Evolutionary conservation across 2,797 vertebrate species (phyloP), one percentile per base, ranked within the genome.

Genomic region (Scyliorhinus canicula): DNA sequence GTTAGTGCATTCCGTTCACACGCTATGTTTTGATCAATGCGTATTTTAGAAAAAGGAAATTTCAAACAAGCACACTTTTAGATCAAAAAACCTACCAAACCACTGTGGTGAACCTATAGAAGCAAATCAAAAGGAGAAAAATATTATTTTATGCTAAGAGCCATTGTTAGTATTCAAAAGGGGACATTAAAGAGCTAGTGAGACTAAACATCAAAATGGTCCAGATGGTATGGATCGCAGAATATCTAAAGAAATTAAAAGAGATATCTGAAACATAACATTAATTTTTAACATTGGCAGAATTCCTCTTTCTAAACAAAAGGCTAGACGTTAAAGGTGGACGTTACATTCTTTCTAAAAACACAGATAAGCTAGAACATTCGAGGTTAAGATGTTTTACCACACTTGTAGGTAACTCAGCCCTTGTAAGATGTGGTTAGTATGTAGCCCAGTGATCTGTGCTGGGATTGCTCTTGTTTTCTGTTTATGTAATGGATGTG

Each of bases 91-190:
- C 98, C 97, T 98, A 99, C 98, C 98, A 26, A 96, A 98, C 98
- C 98, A 99, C 94, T 96, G 96, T 8, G 98, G 97, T 69, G 98
- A 97, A 98, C 98, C 98, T 99, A 97, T 93, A 97, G 65, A 95
- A 8, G 85, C 52, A 95, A 21, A 35, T 35, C 8, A 88, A 35
- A 95, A 3, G 67, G 86, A 35, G 24, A 74, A 31, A 82, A 52
- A 77, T 52, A 26, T 95, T 82, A 50, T 86, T 91, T 71, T 44
- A 95, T 93, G 93, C 21, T 93, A 24, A 57, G 9, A 65, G 21
- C 88, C 60, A 91, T 2, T 63, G 26, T 8, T 40, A 65, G 35
- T 50, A 91, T 44, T 65, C n/a, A 91, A 91, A 79, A 4, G 24
- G 21, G 24, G 19, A n/a, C 2, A 26, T 11, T 63, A n/a, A 60